Evolutionary conservation across 2,888 invertebrate genomes (phyloP), one percentile per base, ranked within the genome.

Genomic region (Balanococcus diminutus): DNA sequence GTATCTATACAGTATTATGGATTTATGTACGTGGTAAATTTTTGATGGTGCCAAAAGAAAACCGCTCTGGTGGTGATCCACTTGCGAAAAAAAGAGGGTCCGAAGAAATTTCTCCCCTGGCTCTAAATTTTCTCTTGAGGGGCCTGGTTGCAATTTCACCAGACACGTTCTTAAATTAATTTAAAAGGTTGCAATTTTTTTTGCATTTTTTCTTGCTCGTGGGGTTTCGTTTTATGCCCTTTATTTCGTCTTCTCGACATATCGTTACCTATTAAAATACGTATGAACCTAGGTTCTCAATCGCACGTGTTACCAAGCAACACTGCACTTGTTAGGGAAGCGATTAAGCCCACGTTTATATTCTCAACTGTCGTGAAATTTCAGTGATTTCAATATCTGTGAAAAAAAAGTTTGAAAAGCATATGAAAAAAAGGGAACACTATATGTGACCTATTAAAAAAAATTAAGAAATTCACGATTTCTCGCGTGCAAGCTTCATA

Each of bases 401-500:
- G 22, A 56, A 56, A 56, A 56, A 56, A 56, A 56, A 56, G 9
- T 19, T 56, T 5, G 56, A n/a, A 19, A 56, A 2, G 22, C 1
- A 4, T 56, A 22, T 8, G 46, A 46, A 56, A 46, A n/a, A 46
- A 56, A n/a, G 56, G 28, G n/a, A 19, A 75, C 75, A 75, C 75
- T 32, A 75, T 75, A 75, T 36, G 75, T 75, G 75, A 75, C 75
- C 75, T 75, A 75, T 0, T 75, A 36, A 75, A 36, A 36, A 75
- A 75, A 75, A 72, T 72, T 72, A 72, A 72, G 31, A 36, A 75
- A 32, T 36, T 67, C 67, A 31, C 67, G 75, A 75, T 5, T 75
- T 32, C 67, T 67, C 67, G 75, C 75, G 75, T 75, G 75, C 75
- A 36, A 2, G 36, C 28, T 75, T 67, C 1, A 28, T 31, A 31